Evolutionary conservation across 1,140 invertebrate genomes (phyloP), one percentile per base, ranked within the genome.

Genomic region (Rhagoletis zephyria): DNA sequence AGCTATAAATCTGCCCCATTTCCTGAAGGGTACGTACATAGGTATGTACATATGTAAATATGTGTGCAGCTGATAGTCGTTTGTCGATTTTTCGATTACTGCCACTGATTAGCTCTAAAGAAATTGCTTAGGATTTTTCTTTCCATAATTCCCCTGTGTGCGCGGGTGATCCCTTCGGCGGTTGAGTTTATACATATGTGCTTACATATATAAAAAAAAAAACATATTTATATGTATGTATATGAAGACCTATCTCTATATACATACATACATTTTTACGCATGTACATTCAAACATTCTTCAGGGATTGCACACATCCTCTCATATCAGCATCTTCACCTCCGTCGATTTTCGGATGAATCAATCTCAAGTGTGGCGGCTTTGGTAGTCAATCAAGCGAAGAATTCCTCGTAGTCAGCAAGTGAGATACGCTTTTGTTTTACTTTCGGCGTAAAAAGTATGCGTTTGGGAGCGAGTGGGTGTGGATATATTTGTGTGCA

Each of bases 101-200:
- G 74, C 45, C 48, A 56, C 74, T 81, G 74, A 81, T 81, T 81
- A 81, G 56, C 74, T 56, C n/a, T n/a, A 81, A 81, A 81, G 48
- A 81, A 74, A 56, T 81, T 56, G 74, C 48, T 51, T 19, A 81
- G 74, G 10, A 19, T 56, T 56, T 56, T 81, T 48, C 45, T 56
- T 42, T 81, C 16, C 14, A 56, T 81, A 56, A 81, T 12, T 56
- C 74, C 48, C 74, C 45, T n/a, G 74, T 51, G 48, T 10, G 48
- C 16, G n/a, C 30, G 14, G 5, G 74, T 16, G 74, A 81, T 81
- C 48, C 74, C 74, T 56, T 30, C 45, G 56, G 48, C 30, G 48
- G 48, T 56, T 56, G 16, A 42, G 45, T 42, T 30, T 48, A 81
- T 14, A 56, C 48, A 56, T n/a, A 30, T 30, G 30, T 30, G 30